Evolutionary conservation across 2,113 vertebrate species (phyloP), one percentile per base, ranked within the genome.

Genomic region (Carollia perspicillata): DNA sequence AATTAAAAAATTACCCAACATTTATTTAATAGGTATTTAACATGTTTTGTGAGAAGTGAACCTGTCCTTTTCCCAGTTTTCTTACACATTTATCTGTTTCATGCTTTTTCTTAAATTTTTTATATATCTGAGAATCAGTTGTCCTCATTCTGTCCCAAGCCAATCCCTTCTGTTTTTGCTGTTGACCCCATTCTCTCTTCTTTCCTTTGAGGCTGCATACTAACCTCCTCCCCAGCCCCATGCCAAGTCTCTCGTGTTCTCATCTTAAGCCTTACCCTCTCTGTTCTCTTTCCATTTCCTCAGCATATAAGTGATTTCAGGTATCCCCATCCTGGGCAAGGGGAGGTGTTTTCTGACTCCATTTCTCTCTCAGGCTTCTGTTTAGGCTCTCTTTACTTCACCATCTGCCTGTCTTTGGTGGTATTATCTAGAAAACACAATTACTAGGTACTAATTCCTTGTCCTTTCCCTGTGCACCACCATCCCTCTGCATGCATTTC

Each of bases 21-120:
- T 84, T 91, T 88, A 60, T 69, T 94, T 95, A 89, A 66, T 80
- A 85, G 77, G 4, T n/a, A 66, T 66, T 91, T 91, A 74, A 55
- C 81, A 84, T 49, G 40, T 74, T 66, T 87, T 95, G 49, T 94
- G 42, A 69, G 53, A 47, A 12, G 40, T 77, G 16, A 55, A 28
- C n/a, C 17, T 26, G 23, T 23, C 44, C 7, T 51, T 14, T 42
- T 8, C 11, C 51, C 33, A 37, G 2, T 81, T 95, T 42, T 68
- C 12, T 92, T 80, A 42, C 2, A 75, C 14, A 44, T 95, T 69
- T 66, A 44, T 80, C 33, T 83, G 35, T 87, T 95, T 18, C 28
- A 14, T 92, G 20, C 11, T 49, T 84, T 89, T 84, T 6, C n/a
- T 84, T 87, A 40, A 44, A 37, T 79, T 33, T 63, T 90, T 78